phyloP scores from a whole-genome alignment of 1,140 invertebrate species.

The Drosophila neocordata region DNA sequence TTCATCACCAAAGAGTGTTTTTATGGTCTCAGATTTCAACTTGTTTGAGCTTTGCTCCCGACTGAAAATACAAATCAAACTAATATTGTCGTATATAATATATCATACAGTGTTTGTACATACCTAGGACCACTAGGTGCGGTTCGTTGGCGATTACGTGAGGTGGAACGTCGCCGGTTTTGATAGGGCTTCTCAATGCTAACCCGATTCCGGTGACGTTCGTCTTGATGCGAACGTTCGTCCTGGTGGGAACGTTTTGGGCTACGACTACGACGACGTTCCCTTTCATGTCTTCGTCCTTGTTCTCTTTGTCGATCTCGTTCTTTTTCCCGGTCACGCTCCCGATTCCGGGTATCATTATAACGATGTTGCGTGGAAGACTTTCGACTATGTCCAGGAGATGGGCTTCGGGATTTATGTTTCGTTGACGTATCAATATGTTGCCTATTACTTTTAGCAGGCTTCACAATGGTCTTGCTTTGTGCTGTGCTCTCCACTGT shows the following conservation, averaged over 20 bases:
- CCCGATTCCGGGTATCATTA: background rate
- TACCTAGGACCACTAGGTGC: constrained; percentile 33
- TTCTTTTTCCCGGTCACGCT: constrained; percentile 8
- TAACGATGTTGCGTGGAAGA: constrained; percentile 1
- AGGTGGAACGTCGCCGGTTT: constrained; percentile 26
- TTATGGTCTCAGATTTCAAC: background rate
- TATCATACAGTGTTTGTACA: background rate
- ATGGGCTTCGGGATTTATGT: constrained; percentile 13
- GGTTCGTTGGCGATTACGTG: constrained; percentile 10
- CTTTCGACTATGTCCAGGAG: constrained; percentile 6
- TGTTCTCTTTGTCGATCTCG: constrained; percentile 1
- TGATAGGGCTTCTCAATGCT: background rate
- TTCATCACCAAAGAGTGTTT: constrained; percentile 6
- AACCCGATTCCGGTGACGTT: background rate
- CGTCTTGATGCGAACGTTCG: background rate
- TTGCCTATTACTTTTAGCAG: no score
- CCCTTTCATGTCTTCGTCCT: constrained; percentile 4
- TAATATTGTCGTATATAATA: background rate
- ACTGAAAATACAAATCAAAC: background rate
- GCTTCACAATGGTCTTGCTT: no score
- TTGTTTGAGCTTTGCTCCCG: background rate
- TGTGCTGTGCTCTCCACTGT: no score
- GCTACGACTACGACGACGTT: constrained; percentile 28
- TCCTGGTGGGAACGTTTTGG: constrained; percentile 15
- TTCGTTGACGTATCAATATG: background rate